Evolutionary conservation across 2,888 invertebrate species (phyloP), one percentile per base, ranked within the genome.

Genomic region (Trissonchulus sp.): DNA sequence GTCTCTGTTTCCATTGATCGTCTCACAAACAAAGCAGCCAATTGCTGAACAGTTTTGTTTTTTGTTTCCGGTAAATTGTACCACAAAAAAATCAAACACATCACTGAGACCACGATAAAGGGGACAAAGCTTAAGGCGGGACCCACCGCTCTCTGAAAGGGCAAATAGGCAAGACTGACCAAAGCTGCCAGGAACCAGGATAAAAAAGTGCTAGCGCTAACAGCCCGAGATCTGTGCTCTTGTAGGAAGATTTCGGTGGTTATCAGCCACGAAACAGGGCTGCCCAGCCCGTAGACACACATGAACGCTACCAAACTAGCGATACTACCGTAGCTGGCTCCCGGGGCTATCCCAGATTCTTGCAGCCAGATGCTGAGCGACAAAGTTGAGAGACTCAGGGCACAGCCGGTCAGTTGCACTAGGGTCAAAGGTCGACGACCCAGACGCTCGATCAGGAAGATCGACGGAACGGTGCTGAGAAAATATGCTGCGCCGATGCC

Each of bases 401-500:
- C 81, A 83, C 84, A 84, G 69, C 86, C 85, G 0, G 79, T 80
- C 0, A 87, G 80, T 48, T 87, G 87, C 63, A 83, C 80, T 36
- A 87, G 82, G 37, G 85, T 85, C 18, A 87, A 80, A 1, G 84
- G 82, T n/a, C 86, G 81, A 23, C 87, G 80, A 1, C 87, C 87
- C 1, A 84, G 80, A 63, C 82, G 79, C 78, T 87, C 86, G 83
- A 87, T 86, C 23, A 87, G 79, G 3, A 85, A 85, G 15, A 87
- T 84, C 1, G 85, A 83, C 1, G 86, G 80, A 33, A 86, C 79
- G 23, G 86, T 86, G 83, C 85, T 86, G 36, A 84, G 77, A 72
- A 87, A 85, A 82, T 87, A 86, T 33, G 84, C 84, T 15, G 83
- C 84, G 31, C 87, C 87, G n/a, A 87, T 85, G 34, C 83, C 86